These are phyloP conservation scores for Thysanoteuthis rhombus DNA, from an alignment of 2,888 invertebrate genomes.

Conservation along the genomic window DNA sequence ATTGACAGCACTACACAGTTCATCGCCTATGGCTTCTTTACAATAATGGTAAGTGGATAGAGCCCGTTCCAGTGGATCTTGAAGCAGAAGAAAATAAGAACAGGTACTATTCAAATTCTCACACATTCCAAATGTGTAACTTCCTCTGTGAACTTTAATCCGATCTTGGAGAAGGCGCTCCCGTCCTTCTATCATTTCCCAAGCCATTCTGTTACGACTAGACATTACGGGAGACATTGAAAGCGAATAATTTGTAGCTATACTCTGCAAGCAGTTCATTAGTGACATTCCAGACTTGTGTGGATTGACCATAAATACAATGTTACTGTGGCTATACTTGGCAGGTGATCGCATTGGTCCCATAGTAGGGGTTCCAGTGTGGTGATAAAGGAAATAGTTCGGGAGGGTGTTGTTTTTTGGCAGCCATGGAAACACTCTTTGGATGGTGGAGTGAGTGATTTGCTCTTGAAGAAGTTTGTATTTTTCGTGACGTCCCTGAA, in stretches of 20 bases:
- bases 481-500: conserved; percentile 25
- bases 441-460: conserved; percentile 19
- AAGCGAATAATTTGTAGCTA: conserved; percentile 24
- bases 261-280: conserved; percentile 33
- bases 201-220: conserved; percentile 27
- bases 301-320: conserved; percentile 36
- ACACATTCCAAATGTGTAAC: conserved; percentile 36
- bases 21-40: conserved; percentile 37
- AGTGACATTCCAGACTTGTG: conserved; percentile 26
- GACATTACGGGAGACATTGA: conserved; percentile 36
- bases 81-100: conserved; percentile 37
- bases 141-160: conserved; percentile 33
- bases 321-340: conserved; percentile 15
- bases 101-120: conserved; percentile 33
- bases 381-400: conserved; percentile 33
- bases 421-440: conserved; percentile 34
- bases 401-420: conserved; percentile 37
- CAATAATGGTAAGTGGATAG: conserved; percentile 40
- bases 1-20: conserved; percentile 38
- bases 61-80: conserved; percentile 40
- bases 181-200: conserved; percentile 31
- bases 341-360: not conserved
- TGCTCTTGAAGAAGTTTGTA: conserved; percentile 18
- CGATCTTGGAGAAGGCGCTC: conserved; percentile 27
- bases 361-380: not conserved